Base-by-base conservation (phyloP, 2,797 vertebrate species). In the Balearica regulorum region DNA sequence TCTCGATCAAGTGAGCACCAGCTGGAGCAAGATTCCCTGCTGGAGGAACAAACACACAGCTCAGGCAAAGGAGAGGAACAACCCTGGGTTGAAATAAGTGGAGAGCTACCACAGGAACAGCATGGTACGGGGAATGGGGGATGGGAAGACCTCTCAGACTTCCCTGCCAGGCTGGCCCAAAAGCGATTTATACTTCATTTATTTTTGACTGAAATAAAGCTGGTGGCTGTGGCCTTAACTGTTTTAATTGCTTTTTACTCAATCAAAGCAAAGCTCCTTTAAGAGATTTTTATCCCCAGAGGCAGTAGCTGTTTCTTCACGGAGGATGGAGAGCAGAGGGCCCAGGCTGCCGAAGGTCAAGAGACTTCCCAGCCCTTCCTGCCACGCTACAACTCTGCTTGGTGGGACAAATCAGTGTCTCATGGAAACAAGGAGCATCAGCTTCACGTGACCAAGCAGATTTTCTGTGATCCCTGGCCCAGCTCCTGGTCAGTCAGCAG, bases 211-310 rank as follows among this genome's bases (percentile, higher is more conserved):
- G 17, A 79, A 66, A 76, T 55, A 80, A 91, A 78, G 35, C 35
- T n/a, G 82, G 62, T 0, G 0, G 39, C 35, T 83, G 16, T 33
- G 57, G 39, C 41, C 48, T 65, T 79, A 72, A 76, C 31, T 80
- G 15, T 25, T 94, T 87, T 80, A 9, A 66, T 78, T 91, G 94
- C 48, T 70, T 89, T 86, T 82, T 58, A 55, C 10, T 62, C 48
- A 71, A 49, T 87, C 53, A 83, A 54, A 73, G 35, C 48, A 85
- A 77, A 26, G 17, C 3, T 73, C 37, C 62, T 81, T 39, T 35
- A 58, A 62, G 29, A 60, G 24, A 54, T 43, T 62, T 80, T 69
- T 46, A 75, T 49, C 20, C 48, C 12, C 41, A 33, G 41, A 44
- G 16, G 25, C 64, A 44, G 29, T 22, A 83, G 39, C 31, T 71